Evolutionary conservation across 2,797 vertebrate species (phyloP).

Genomic region (Myripristis murdjan): DNA sequence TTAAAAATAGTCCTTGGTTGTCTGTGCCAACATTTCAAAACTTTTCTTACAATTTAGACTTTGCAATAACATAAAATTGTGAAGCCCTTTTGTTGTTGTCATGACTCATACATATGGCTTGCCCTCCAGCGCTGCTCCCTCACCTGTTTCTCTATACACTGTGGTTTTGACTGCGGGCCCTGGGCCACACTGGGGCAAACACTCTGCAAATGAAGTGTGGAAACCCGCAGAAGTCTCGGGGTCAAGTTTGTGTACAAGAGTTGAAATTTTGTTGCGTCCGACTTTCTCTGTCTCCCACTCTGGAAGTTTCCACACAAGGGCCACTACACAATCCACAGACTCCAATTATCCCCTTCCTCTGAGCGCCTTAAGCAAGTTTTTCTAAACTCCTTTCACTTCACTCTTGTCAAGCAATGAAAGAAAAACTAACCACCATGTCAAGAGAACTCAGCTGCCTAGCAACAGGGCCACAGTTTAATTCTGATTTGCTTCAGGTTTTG

Average conservation of each 20-base stretch:
- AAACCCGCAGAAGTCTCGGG: constrained; percentile 90
- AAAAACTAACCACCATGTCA: constrained; percentile 99
- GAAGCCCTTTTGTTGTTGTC: constrained; percentile 71
- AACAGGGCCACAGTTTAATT: constrained; percentile 99
- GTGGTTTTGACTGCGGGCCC: constrained; percentile 79
- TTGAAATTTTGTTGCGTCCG: constrained; percentile 94
- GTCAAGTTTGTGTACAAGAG: constrained; percentile 99
- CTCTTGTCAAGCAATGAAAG: constrained; percentile 99
- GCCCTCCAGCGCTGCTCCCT: no score
- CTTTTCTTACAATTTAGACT: constrained; percentile 1
- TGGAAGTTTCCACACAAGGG: constrained; percentile 98
- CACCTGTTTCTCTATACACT: constrained; percentile 87
- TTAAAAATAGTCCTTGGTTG: not conserved
- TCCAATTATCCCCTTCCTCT: constrained; percentile 99
- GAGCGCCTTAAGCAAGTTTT: constrained; percentile 99
- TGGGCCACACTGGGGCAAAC: constrained; percentile 83
- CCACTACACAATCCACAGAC: constrained; percentile 92
- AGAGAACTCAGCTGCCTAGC: constrained; percentile 99
- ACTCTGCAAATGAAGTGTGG: constrained; percentile 89
- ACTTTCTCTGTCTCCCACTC: constrained; percentile 88
- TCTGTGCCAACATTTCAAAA: constrained; percentile 9
- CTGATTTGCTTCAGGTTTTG: constrained; percentile 97
- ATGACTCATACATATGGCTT: constrained; percentile 86
- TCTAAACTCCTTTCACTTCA: constrained; percentile 99
- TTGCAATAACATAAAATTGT: not conserved